Percentiles rank a stretch among this genome's conserved stretches.
These are phyloP conservation scores for Ashinkailepas kermadecensis DNA, from an alignment of 2,888 invertebrate genomes.

Conservation along the genomic window DNA sequence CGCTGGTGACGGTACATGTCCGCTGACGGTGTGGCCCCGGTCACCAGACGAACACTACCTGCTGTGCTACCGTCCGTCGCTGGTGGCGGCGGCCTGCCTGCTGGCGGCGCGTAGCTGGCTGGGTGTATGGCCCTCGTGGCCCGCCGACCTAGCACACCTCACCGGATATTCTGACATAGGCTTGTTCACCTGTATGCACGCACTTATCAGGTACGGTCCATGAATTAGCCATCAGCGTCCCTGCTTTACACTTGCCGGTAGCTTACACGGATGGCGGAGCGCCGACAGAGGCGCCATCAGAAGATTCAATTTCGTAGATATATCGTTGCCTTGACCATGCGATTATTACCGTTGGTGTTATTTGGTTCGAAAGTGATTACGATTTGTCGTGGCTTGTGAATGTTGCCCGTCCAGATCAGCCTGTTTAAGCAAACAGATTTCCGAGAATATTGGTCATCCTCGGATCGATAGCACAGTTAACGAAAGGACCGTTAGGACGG, in stretches of 20 bases:
- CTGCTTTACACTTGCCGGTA: not conserved
- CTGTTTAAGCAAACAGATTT: too few relatives aligned
- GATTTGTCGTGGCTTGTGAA: too few relatives aligned
- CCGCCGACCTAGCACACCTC: not conserved
- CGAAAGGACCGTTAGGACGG: too few relatives aligned
- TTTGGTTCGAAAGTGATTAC: too few relatives aligned
- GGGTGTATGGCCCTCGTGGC: not conserved
- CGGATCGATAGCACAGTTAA: too few relatives aligned
- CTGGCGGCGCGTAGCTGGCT: conserved; percentile 11
- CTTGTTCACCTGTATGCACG: conserved; percentile 6
- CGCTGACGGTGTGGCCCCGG: not conserved
- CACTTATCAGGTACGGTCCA: not conserved
- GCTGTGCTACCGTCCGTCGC: not conserved
- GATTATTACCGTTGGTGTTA: too few relatives aligned
- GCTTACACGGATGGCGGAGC: not conserved
- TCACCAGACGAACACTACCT: not conserved
- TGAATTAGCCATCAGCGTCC: not conserved
- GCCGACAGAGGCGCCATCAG: not conserved
- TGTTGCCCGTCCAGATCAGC: too few relatives aligned
- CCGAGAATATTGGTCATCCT: too few relatives aligned
- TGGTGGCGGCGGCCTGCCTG: conserved; percentile 6
- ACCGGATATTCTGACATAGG: not conserved
- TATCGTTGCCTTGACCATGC: not conserved
- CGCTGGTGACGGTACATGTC: not conserved
- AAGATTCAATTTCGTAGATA: not conserved